phyloP scores from a whole-genome alignment of 2,113 vertebrate species.

The Sylvilagus bachmani region DNA sequence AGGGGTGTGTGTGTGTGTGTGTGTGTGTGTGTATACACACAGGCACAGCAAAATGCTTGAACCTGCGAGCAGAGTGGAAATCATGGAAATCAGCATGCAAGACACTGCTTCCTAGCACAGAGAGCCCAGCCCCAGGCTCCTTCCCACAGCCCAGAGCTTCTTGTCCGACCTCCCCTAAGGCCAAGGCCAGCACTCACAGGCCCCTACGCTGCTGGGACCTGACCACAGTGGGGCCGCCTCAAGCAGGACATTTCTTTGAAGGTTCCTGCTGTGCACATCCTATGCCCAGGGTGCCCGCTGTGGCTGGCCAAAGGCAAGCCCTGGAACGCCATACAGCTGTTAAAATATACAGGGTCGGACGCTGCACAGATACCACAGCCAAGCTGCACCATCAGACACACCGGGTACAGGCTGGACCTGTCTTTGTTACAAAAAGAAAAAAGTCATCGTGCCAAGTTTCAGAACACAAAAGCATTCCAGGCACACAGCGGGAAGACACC shows the following conservation, averaged over 20 bases:
- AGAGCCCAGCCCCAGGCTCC: background rate
- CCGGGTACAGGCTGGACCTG: background rate
- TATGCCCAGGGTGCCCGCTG: background rate
- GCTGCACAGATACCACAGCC: background rate
- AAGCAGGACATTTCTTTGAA: background rate
- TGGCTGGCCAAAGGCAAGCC: background rate
- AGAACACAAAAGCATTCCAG: constrained; percentile 14
- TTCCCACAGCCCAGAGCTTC: background rate
- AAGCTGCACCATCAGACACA: background rate
- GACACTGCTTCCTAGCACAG: background rate
- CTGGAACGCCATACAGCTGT: background rate
- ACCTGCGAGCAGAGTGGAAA: too few relatives aligned
- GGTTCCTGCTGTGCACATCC: background rate
- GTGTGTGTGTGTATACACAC: background rate
- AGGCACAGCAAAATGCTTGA: background rate
- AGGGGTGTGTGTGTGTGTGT: constrained; percentile 20
- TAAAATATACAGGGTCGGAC: constrained; percentile 16
- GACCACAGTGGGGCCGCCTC: background rate
- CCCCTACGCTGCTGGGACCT: background rate
- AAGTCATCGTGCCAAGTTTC: constrained; percentile 27
- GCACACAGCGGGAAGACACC: background rate
- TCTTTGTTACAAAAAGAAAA: background rate
- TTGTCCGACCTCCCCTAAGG: background rate
- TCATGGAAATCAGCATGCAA: background rate
- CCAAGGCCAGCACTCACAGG: background rate